Conservation (phyloP, 2,888 invertebrate genomes). For the Julus scandinavius region DNA sequence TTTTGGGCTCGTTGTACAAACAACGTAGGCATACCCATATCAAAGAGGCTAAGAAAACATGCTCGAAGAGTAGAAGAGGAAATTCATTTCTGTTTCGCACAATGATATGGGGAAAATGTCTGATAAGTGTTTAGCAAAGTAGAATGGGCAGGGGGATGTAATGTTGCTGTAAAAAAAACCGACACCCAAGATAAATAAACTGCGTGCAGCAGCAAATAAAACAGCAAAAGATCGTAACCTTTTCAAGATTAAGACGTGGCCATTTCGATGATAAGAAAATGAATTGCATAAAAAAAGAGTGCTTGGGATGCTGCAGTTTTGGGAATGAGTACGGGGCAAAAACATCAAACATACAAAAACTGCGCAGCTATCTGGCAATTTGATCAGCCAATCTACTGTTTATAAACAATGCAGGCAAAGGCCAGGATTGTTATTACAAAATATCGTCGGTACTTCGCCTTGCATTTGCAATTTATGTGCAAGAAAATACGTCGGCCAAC, state of each 20-base stretch:
- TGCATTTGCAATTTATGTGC: slow-evolving; percentile 27
- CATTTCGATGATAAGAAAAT: slow-evolving; percentile 14
- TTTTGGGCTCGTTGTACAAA: background rate
- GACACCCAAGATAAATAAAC: slow-evolving; percentile 6
- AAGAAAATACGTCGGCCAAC: background rate
- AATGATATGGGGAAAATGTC: slow-evolving; percentile 1
- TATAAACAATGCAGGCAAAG: slow-evolving; percentile 25
- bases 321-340: background rate
- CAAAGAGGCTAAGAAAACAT: background rate
- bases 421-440: background rate
- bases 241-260: background rate
- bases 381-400: background rate
- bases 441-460: background rate
- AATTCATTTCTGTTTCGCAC: slow-evolving; percentile 1
- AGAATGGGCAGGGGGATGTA: slow-evolving; percentile 18
- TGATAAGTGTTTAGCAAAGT: slow-evolving; percentile 21
- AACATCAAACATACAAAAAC: background rate
- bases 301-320: background rate
- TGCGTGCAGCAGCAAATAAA: slow-evolving; percentile 18
- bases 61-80: background rate
- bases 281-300: background rate
- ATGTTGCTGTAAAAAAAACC: background rate
- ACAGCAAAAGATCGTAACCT: background rate
- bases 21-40: background rate
- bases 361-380: slow-evolving; percentile 30